Evolutionary conservation across 1,140 invertebrate species (phyloP), one percentile per base, ranked within the genome.

Genomic region (Cylas formicarius): DNA sequence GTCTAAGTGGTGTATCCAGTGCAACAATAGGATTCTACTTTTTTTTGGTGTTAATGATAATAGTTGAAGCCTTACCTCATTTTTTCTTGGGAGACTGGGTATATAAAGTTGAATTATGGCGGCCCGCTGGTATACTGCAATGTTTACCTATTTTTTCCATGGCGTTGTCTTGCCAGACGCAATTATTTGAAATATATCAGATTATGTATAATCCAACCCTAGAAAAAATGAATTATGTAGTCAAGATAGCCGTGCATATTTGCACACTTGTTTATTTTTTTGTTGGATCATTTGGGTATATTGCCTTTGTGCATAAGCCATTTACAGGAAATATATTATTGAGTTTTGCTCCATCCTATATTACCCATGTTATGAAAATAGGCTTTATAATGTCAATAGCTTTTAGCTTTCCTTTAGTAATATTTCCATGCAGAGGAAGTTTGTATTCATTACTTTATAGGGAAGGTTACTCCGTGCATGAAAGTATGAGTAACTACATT

Each of bases 111-210:
- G 72, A 84, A 55, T 81, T 83, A 59, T 96, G 91, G 93, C 77
- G 80, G 58, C 81, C 86, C 2, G 72, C 80, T 2, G 90, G 90
- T 1, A 70, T 94, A 34, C 69, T 95, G 17, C 86, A 92, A 60
- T 91, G 90, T 67, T 70, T 97, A 48, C 93, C 94, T 28, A 49
- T 57, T 67, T 73, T 17, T 65, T 46, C 47, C 8, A 53, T 47
- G 42, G 52, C 52, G 2, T 23, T 53, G 17, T 53, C 48, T 23
- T 53, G 52, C 19, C 52, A 53, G 23, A 90, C 86, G 41, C 93
- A 97, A 71, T 67, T 97, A 19, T 97, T 98, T 71, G 87, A 94
- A 66, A 86, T 97, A 43, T 97, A 94, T 64, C 90, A 95, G 53
- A 81, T 83, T 6, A 72, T 95, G 19, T 85, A 88, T 2, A 90